Percentiles rank a stretch among this genome's conserved stretches.
Evolutionary conservation across 2,888 invertebrate genomes (phyloP).

Genomic region (Amphimallon solstitiale): DNA sequence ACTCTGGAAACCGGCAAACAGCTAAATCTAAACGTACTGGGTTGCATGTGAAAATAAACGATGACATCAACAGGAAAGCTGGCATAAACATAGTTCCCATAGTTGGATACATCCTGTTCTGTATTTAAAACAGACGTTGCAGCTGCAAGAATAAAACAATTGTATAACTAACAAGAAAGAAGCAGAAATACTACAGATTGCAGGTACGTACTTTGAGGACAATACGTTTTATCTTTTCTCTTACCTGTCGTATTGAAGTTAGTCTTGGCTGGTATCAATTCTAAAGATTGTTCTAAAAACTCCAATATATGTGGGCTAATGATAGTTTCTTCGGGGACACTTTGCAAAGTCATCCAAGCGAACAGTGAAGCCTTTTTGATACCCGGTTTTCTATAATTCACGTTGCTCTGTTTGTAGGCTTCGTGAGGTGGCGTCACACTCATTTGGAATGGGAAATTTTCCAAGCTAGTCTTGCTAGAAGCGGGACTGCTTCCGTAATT

Average conservation of each 20-base stretch:
- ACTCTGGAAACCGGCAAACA: slow-evolving; percentile 95
- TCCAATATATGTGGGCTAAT: slow-evolving; percentile 97
- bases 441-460: slow-evolving; percentile 44
- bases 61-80: slow-evolving; percentile 99
- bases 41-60: slow-evolving; percentile 98
- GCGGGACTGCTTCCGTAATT: slow-evolving; percentile 59
- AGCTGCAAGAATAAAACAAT: slow-evolving; percentile 27
- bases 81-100: slow-evolving; percentile 85
- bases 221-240: not conserved
- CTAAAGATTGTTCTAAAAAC: slow-evolving; percentile 96
- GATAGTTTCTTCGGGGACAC: slow-evolving; percentile 97
- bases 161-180: not conserved
- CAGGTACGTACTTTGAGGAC: not conserved
- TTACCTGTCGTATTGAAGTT: slow-evolving; percentile 52
- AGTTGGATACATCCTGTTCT: slow-evolving; percentile 70
- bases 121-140: slow-evolving; percentile 48
- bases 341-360: slow-evolving; percentile 96
- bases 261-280: slow-evolving; percentile 83
- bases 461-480: slow-evolving; percentile 53
- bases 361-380: slow-evolving; percentile 90
- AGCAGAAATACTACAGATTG: no score
- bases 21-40: slow-evolving; percentile 94
- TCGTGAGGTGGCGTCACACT: slow-evolving; percentile 46
- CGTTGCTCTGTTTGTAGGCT: slow-evolving; percentile 37
- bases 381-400: slow-evolving; percentile 66